Conservation (phyloP, 2,113 vertebrate genomes). For the Desmodus rotundus region DNA sequence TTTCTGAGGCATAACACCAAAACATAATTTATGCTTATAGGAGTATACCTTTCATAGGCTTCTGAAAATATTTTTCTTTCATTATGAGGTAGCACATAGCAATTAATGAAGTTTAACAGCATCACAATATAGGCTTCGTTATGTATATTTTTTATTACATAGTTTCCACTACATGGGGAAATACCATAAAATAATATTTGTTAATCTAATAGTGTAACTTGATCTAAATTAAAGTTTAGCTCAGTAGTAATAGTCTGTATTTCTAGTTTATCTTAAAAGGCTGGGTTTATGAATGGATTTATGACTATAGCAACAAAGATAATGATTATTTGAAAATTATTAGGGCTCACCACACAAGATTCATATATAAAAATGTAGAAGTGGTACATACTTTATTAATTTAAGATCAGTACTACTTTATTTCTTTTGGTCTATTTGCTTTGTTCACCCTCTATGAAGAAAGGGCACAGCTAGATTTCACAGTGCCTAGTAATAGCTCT, state of each 20-base stretch:
- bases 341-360: neutral
- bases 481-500: neutral
- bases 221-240: neutral
- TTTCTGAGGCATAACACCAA: neutral
- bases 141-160: neutral
- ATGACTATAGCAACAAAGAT: neutral
- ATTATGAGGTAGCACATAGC: conserved; percentile 11
- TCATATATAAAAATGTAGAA: neutral
- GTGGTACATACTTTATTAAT: neutral
- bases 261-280: neutral
- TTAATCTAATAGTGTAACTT: neutral
- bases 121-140: neutral
- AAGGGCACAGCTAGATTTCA: neutral
- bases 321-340: neutral
- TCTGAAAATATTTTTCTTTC: neutral
- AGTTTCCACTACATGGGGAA: neutral
- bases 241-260: neutral
- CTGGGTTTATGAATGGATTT: neutral
- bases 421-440: neutral
- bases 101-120: conserved; percentile 7
- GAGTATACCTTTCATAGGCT: neutral
- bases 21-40: neutral
- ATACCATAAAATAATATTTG: neutral
- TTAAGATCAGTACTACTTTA: neutral
- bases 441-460: neutral